Evolutionary conservation across 2,113 vertebrate species (phyloP), one percentile per base, ranked within the genome.

Genomic region (Poeciliopsis prolifica): DNA sequence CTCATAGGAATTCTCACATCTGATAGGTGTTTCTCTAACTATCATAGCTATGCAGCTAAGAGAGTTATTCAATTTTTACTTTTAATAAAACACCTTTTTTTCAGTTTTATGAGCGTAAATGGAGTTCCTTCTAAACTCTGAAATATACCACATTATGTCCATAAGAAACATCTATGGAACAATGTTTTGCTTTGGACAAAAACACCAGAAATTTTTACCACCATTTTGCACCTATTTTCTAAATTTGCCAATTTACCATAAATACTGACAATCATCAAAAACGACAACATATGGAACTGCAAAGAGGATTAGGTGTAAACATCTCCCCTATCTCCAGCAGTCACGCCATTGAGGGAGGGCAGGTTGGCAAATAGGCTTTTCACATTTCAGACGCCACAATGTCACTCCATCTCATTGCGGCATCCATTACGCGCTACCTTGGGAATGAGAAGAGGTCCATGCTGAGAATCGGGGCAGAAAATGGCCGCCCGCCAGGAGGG

Each of bases 351-450:
- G 81, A 87, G 90, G 86, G 83, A 89, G 88, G 81, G 80, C 86
- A 88, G 87, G 83, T 90, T 78, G 76, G 80, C 85, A 92, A 92
- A 93, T 91, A 90, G 88, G 89, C 89, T 91, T 92, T 92, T 88
- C 91, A 87, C 91, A 90, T 92, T 92, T 92, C 87, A 92, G 90
- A 91, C 91, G 74, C 85, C 87, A 81, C 91, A 91, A 92, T 93
- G 90, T 93, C 92, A 89, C 89, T 93, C 89, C 91, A 89, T 93
- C 90, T 92, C 90, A 92, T 87, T 82, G 90, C 86, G 26, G 91
- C 92, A 92, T 93, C 92, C 91, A 93, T 93, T 93, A 93, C 84
- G 83, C 61, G 87, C 82, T 91, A 91, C 90, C 92, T 92, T 92
- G 92, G 92, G 91, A 92, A 90, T 91, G 90, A 91, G 81, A 89